phyloP scores from a whole-genome alignment of 1,140 invertebrate species.

The Linepithema humile region DNA sequence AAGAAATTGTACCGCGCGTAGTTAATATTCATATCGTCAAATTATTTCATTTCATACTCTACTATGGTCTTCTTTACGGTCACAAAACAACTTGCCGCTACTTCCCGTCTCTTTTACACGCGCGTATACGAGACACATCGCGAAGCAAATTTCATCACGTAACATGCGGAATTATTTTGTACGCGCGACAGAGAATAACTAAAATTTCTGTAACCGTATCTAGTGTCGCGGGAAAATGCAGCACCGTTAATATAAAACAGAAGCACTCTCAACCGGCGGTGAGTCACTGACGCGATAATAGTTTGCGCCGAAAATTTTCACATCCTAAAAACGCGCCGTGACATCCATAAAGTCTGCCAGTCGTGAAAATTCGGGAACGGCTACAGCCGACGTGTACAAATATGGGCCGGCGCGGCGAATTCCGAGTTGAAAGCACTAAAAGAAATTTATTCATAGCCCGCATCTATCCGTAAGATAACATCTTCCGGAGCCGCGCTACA shows the following conservation, averaged over 20 bases:
- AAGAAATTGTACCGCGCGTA: background rate
- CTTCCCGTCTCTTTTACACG: background rate
- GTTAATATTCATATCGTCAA: background rate
- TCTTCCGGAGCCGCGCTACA: slow-evolving; percentile 8
- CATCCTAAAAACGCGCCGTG: slow-evolving; percentile 29
- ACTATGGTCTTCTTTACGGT: background rate
- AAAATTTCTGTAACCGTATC: slow-evolving; percentile 21
- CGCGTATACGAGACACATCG: background rate
- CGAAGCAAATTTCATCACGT: slow-evolving; percentile 13
- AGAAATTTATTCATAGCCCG: slow-evolving; percentile 66
- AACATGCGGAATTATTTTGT: slow-evolving; percentile 25
- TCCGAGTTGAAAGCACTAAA: slow-evolving; percentile 52
- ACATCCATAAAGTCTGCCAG: slow-evolving; percentile 51
- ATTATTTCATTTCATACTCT: background rate
- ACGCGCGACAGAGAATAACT: slow-evolving; percentile 13
- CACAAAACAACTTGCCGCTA: background rate
- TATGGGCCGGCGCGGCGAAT: slow-evolving; percentile 3
- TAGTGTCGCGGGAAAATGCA: background rate
- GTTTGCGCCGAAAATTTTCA: slow-evolving; percentile 44
- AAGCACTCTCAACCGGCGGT: background rate
- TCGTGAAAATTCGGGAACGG: slow-evolving; percentile 44
- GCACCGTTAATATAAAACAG: slow-evolving; percentile 39
- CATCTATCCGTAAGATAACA: slow-evolving; percentile 39
- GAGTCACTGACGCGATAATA: background rate
- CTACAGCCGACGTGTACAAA: slow-evolving; percentile 34